Base-by-base conservation (phyloP, 1,140 invertebrate species). In the Adelges cooleyi region DNA sequence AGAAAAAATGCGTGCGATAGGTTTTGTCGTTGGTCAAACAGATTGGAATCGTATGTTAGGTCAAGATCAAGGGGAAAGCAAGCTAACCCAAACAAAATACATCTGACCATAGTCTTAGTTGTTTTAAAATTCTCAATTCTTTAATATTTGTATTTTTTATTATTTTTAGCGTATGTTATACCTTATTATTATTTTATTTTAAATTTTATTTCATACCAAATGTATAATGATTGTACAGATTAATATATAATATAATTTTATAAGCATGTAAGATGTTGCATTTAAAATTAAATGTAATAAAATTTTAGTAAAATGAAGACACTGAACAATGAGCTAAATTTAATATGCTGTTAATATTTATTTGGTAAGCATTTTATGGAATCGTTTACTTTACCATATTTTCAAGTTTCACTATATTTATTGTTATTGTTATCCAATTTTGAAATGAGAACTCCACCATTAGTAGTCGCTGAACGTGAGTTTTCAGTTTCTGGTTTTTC, bases 1-100 rank as follows among this genome's bases (percentile, higher is more conserved):
- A 76, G 85, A 90, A 72, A 89, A 91, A 76, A 87, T 92, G 81
- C 83, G 91, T 23, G 90, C 90, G 13, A 86, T 96, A 52, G 93
- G 93, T 15, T 97, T 97, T 77, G 90, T 96, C 36, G 89, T 97
- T 46, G 93, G 93, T 3, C 90, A 94, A 69, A 93, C 90, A 0
- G 88, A 96, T 74, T 97, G 93, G 93, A 82, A 87, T 65, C 80
- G 90, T 70, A 93, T 97, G 85, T 91, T 90, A 74, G 92, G 95
- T 77, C 89, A 91, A 11, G 86, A 86, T n/a, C 85, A 84, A 72
- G 92, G 90, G 3, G 84, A 86, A 69, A 84, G 84, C 71, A 92
- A 91, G 8, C 81, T 97, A 15, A 95, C 91, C 53, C 87, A 87
- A 75, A 95, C 92, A 59, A 95, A 95, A 79, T 97, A 93, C 76